Base-by-base conservation (phyloP, 2,113 vertebrate genomes). In the Nycticryphes semicollaris region DNA sequence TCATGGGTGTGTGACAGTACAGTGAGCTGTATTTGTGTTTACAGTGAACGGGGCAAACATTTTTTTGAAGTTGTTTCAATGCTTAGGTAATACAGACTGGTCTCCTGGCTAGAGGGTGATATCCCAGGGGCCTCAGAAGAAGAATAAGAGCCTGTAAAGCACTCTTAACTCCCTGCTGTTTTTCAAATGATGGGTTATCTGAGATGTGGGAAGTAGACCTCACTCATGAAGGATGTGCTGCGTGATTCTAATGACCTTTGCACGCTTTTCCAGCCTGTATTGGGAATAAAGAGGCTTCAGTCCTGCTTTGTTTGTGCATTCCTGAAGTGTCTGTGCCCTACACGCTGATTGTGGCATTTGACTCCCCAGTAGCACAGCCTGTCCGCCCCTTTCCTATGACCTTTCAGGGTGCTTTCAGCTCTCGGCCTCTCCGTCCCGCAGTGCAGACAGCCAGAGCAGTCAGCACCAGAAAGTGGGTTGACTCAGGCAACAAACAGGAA, bases 271-370 rank as follows among this genome's bases (percentile, higher is more conserved):
- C 69, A 84, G 84, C 41, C 69, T 82, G 25, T 37, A 3, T 27
- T 60, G 28, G 74, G 66, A 89, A 89, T 87, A 93, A 83, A 93
- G 77, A 87, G n/a, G 66, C 84, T 94, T 87, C 83, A 82, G 80
- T 87, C 57, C 87, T 84, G 83, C 77, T 94, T 89, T 84, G 72
- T 90, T 93, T 81, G 31, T 89, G 54, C 92, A 82, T 97, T 97
- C 89, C 80, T 84, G 53, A 62, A 89, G 84, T 12, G 67, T 75
- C 56, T 66, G 67, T 75, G 73, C 88, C 83, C 90, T 60, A 35
- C 51, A 88, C 0, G 1, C 85, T 35, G 87, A 35, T 51, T 66
- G 75, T 93, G 93, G 72, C 83, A 39, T 92, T 77, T 72, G 78
- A 22, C 30, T 72, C 31, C 57, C 20, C 0, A 1, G 51, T 41